Base-by-base conservation (phyloP, 2,888 invertebrate species). In the Clunio marinus region DNA sequence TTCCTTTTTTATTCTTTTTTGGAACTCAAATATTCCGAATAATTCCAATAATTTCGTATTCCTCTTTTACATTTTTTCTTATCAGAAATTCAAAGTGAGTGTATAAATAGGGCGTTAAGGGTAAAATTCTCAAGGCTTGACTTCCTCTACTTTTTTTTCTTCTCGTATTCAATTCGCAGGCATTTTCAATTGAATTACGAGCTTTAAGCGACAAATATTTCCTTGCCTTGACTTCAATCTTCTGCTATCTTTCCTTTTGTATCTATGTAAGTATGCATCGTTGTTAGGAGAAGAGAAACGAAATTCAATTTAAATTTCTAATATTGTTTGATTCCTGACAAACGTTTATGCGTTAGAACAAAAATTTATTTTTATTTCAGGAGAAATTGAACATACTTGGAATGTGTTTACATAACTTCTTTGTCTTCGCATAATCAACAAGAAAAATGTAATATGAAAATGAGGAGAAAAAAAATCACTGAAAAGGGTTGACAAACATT, bases 301-400 rank as follows among this genome's bases (percentile, higher is more conserved):
- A 41, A 41, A 41, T 41, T 15, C 41, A 41, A 41, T 41, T 41
- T 41, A 41, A 41, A 41, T 41, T 41, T 41, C 41, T n/a, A 41
- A 41, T 41, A 41, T n/a, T 41, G 41, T 41, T 41, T 41, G 41
- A 41, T 41, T 41, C 41, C 15, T 41, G 41, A n/a, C 15, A 41
- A 41, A 15, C 41, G 41, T 41, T 41, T 41, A 41, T 41, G 41
- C n/a, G 2, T 10, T 15, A 41, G 10, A 41, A 41, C n/a, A n/a
- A n/a, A n/a, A n/a, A n/a, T n/a, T n/a, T n/a, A n/a, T n/a, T n/a
- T n/a, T n/a, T n/a, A n/a, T n/a, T n/a, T n/a, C n/a, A n/a, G n/a
- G n/a, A n/a, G n/a, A n/a, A n/a, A n/a, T n/a, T n/a, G n/a, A n/a
- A n/a, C n/a, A n/a, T n/a, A n/a, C n/a, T n/a, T n/a, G n/a, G n/a